These are phyloP conservation scores for Drosophila ezoana DNA, from an alignment of 2,888 invertebrate species.

Conservation along the genomic window DNA sequence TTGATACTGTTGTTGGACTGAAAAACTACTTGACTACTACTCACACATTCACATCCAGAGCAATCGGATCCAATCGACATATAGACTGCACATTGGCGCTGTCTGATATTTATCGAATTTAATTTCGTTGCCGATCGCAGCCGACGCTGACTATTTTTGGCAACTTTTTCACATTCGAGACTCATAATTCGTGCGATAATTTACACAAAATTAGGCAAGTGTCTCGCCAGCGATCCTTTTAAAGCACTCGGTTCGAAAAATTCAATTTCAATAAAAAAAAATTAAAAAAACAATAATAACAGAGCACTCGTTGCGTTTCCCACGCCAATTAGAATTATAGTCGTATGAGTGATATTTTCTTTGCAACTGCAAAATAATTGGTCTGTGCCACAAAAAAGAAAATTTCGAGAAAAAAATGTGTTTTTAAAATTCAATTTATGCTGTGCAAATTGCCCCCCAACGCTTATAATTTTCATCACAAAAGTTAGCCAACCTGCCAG, in stretches of 20 bases:
- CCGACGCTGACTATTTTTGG: conserved; percentile 69
- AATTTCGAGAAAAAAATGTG: conserved; percentile 13
- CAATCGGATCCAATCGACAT: conserved; percentile 24
- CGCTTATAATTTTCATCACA: conserved; percentile 47
- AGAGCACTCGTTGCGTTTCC: conserved; percentile 57
- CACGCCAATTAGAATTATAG: conserved; percentile 75
- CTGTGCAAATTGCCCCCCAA: conserved; percentile 54
- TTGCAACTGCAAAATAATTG: conserved; percentile 45
- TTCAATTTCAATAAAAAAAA: conserved; percentile 15
- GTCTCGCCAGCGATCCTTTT: conserved; percentile 76
- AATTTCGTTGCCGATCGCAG: conserved; percentile 47
- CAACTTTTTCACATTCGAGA: conserved; percentile 72
- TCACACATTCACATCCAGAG: conserved; percentile 25
- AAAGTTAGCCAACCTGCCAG: conserved; percentile 39
- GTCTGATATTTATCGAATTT: conserved; percentile 71
- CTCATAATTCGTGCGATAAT: conserved; percentile 81
- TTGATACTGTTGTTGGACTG: conserved; percentile 59
- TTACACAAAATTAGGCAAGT: conserved; percentile 80
- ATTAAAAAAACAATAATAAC: conserved; percentile 8
- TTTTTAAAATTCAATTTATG: conserved; percentile 64
- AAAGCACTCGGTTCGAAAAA: conserved; percentile 46
- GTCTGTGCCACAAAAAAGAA: conserved; percentile 5
- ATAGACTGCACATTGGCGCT: conserved; percentile 33
- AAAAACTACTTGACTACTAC: conserved; percentile 24
- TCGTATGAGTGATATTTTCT: conserved; percentile 41